Evolutionary conservation across 1,140 invertebrate genomes (phyloP).

Genomic region (Orchestia grillus): DNA sequence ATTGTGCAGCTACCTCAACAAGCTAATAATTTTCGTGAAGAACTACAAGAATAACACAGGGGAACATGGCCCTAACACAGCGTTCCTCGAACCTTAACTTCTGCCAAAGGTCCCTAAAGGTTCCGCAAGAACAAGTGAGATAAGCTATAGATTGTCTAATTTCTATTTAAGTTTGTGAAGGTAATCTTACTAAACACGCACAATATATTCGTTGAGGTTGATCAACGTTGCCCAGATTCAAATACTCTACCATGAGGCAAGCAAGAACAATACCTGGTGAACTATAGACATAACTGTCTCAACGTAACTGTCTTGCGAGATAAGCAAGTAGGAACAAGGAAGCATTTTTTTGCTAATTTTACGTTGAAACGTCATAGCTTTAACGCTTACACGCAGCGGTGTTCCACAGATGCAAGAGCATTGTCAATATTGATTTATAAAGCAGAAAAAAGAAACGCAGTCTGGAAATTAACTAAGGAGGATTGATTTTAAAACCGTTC

Average conservation of each 20-base stretch:
- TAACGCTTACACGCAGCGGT: not conserved
- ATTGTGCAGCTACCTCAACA: too few relatives aligned
- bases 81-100: too few relatives aligned
- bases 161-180: too few relatives aligned
- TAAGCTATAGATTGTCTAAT: too few relatives aligned
- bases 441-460: not conserved
- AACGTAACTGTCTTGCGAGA: not conserved
- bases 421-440: not conserved
- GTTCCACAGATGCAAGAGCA: not conserved
- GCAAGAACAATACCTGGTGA: not conserved
- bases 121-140: too few relatives aligned
- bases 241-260: not conserved
- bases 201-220: too few relatives aligned
- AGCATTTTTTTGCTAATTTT: not conserved
- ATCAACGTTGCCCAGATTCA: not conserved
- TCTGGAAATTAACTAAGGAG: not conserved
- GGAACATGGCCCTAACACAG: too few relatives aligned
- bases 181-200: too few relatives aligned
- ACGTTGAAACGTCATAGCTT: not conserved
- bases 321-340: not conserved
- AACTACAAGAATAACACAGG: too few relatives aligned
- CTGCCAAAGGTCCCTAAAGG: too few relatives aligned
- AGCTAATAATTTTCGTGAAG: too few relatives aligned
- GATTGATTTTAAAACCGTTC: not conserved
- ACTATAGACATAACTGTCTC: not conserved